Evolutionary conservation across 1,140 invertebrate species (phyloP).

Genomic region (Drosophila santomea): DNA sequence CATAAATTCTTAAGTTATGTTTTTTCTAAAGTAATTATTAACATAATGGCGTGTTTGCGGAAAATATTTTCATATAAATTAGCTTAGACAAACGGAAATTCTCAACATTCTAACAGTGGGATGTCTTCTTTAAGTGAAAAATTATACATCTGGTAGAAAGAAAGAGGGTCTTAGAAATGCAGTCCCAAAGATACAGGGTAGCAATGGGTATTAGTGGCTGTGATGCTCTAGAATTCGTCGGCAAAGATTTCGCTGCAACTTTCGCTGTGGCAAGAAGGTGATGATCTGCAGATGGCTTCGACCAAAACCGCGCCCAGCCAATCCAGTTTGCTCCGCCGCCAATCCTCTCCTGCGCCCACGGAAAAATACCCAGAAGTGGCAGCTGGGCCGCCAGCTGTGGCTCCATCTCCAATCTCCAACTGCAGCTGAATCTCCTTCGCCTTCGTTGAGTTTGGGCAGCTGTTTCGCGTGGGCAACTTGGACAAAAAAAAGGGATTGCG

Average conservation of each 20-base stretch:
- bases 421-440: constrained; percentile 17
- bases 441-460: constrained; percentile 27
- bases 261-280: constrained; percentile 51
- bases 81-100: neutral
- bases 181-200: constrained; percentile 27
- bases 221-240: constrained; percentile 24
- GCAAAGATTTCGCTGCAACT: constrained; percentile 42
- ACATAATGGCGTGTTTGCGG: too few species aligned
- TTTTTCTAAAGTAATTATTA: too few species aligned
- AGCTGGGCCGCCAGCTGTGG: constrained; percentile 55
- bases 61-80: neutral
- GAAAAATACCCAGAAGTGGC: constrained; percentile 18
- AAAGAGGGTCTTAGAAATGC: neutral
- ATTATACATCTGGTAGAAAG: neutral
- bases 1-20: neutral
- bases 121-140: neutral
- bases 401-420: constrained; percentile 15
- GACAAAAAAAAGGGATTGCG: neutral
- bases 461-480: constrained; percentile 47
- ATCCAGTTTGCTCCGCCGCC: constrained; percentile 57
- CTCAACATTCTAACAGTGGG: neutral
- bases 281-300: constrained; percentile 65
- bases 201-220: constrained; percentile 5
- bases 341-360: constrained; percentile 6
- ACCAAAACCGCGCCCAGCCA: constrained; percentile 54